A percentile compares a stretch with the other conserved stretches of the same genome.
These are phyloP conservation scores for Syritta pipiens DNA, from an alignment of 2,888 invertebrate genomes.

Conservation along the genomic window DNA sequence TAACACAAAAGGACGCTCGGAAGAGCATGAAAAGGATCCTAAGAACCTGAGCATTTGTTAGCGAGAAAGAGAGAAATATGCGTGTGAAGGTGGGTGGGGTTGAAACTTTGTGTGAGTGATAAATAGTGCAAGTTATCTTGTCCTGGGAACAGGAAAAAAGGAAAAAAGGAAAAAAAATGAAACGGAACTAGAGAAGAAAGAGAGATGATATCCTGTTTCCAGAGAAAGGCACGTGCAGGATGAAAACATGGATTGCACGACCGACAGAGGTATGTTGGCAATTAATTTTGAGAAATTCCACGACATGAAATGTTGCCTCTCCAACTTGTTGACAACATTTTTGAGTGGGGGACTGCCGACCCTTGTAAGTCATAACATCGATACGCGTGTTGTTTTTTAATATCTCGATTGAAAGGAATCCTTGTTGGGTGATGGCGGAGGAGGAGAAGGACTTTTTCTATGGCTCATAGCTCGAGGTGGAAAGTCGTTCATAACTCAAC, in stretches of 20 bases:
- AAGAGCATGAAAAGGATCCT: background rate
- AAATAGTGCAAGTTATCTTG: conserved; percentile 22
- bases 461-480: too few relatives aligned
- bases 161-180: too few relatives aligned
- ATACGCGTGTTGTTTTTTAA: conserved; percentile 1
- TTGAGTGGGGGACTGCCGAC: background rate
- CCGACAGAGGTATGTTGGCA: conserved; percentile 14
- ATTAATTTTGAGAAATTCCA: conserved; percentile 43
- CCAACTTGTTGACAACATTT: conserved; percentile 13
- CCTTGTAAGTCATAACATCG: background rate
- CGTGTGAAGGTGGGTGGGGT: too few relatives aligned
- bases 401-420: background rate
- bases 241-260: conserved; percentile 5
- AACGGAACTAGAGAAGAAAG: too few relatives aligned
- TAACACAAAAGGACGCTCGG: conserved; percentile 17
- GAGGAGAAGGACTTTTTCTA: too few relatives aligned
- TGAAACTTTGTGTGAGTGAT: conserved; percentile 16
- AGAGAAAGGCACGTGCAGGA: conserved; percentile 17
- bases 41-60: conserved; percentile 13
- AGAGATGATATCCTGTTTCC: conserved; percentile 13
- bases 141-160: background rate
- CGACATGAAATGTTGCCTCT: conserved; percentile 8
- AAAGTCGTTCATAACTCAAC: too few relatives aligned
- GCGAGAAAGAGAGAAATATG: background rate
- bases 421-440: background rate